Conservation (phyloP, 2,113 vertebrate genomes). For the Connochaetes taurinus region DNA sequence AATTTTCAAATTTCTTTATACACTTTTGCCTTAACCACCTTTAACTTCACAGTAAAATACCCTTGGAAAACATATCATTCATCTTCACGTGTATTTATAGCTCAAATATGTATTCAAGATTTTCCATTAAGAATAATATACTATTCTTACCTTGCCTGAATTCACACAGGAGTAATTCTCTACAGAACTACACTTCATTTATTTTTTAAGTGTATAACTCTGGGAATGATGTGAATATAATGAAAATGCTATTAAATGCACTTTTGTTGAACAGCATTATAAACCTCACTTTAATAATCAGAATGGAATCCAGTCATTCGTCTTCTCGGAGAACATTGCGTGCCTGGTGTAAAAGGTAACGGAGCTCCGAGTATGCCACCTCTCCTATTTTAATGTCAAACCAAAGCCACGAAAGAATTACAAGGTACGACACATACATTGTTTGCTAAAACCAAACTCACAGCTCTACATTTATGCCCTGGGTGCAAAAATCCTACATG, state of each 20-base stretch:
- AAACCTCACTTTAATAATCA: conserved; percentile 54
- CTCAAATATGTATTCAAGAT: conserved; percentile 53
- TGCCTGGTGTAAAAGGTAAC: conserved; percentile 1
- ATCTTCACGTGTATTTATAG: conserved; percentile 58
- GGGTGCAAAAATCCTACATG: background rate
- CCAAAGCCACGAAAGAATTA: conserved; percentile 14
- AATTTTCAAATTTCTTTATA: background rate
- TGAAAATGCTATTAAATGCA: conserved; percentile 62
- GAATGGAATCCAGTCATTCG: conserved; percentile 26
- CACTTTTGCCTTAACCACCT: conserved; percentile 25
- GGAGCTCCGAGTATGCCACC: background rate
- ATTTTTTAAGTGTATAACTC: conserved; percentile 52
- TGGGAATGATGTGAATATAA: conserved; percentile 66
- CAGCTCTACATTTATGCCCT: background rate
- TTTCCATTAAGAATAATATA: conserved; percentile 62
- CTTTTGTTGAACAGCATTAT: conserved; percentile 52
- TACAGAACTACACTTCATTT: conserved; percentile 61
- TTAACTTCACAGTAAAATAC: conserved; percentile 50
- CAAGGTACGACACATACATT: background rate
- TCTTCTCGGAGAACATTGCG: conserved; percentile 21
- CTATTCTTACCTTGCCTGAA: conserved; percentile 61
- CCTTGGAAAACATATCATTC: conserved; percentile 52
- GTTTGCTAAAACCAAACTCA: background rate
- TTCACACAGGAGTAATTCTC: conserved; percentile 67
- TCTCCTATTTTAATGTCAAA: conserved; percentile 14